These are phyloP conservation scores for Netelia virgata DNA, from an alignment of 2,888 invertebrate genomes.

Conservation along the genomic window DNA sequence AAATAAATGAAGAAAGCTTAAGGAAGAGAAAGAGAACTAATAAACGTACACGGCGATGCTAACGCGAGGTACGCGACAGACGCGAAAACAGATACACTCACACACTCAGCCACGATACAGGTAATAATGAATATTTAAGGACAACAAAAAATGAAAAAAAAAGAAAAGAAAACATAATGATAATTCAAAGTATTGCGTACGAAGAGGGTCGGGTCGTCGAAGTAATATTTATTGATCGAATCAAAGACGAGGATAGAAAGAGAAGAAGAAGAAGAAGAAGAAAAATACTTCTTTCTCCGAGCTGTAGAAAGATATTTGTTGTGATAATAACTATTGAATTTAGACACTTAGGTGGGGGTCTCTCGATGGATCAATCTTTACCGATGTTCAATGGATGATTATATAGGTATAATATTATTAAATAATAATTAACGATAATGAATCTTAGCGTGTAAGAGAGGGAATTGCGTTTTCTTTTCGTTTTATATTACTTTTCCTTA, in stretches of 20 bases:
- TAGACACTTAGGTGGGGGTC: conserved; percentile 78
- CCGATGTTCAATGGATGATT: conserved; percentile 75
- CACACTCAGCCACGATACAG: conserved; percentile 67
- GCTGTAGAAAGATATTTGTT: conserved; percentile 82
- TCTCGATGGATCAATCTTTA: conserved; percentile 76
- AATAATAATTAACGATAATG: conserved; percentile 61
- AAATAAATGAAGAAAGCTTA: conserved; percentile 37
- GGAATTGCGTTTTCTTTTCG: conserved; percentile 46
- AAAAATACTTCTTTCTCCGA: conserved; percentile 76
- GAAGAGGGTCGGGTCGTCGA: conserved; percentile 43
- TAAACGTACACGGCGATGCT: conserved; percentile 49
- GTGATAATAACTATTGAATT: conserved; percentile 83
- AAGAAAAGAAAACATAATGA: conserved; percentile 46
- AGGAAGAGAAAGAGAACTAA: conserved; percentile 57
- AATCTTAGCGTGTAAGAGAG: conserved; percentile 43
- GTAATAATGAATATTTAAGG: conserved; percentile 37
- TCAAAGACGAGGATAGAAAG: conserved; percentile 77
- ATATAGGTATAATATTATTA: conserved; percentile 63
- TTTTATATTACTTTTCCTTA: conserved; percentile 21
- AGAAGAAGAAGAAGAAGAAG: conserved; percentile 25
- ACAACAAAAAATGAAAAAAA: conserved; percentile 26
- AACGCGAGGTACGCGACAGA: conserved; percentile 41
- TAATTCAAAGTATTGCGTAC: conserved; percentile 66
- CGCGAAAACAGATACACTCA: conserved; percentile 49
- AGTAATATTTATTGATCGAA: conserved; percentile 80